Evolutionary conservation across 2,888 invertebrate species (phyloP), one percentile per base, ranked within the genome.

Genomic region (Rosalia funebris): DNA sequence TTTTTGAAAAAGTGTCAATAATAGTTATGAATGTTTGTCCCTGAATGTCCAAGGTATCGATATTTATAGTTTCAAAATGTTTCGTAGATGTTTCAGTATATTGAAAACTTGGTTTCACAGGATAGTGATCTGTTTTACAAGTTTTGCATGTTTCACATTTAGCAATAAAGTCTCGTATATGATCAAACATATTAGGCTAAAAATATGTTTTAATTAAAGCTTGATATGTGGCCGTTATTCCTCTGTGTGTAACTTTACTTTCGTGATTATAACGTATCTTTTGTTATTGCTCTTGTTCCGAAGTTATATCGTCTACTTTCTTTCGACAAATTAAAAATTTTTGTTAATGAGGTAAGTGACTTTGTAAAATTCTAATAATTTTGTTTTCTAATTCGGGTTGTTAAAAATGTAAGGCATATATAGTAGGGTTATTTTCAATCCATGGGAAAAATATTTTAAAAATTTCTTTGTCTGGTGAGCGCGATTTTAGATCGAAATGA

Each of bases 1-100:
- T n/a, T 25, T 25, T 44, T 5, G 44, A 44, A 25, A 44, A 44
- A 25, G 50, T 15, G 32, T 63, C 65, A 12, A 65, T 46, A 36
- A 63, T 60, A 14, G 59, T 60, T 42, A 65, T 19, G 19, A 58
- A 37, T 4, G 36, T 52, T 46, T 60, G 12, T 7, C 47, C 47
- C 3, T 60, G 32, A 20, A 63, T 17, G n/a, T 17, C 47, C 25
- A 62, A 37, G 25, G 47, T 58, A 32, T 65, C 60, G 9, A 62
- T 53, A 36, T 62, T 37, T 32, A 65, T 39, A 20, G 39, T 20
- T 52, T 62, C 47, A 41, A 64, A 58, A 31, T 55, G 58, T 55
- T 55, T 50, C 15, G 17, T 25, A 16, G 60, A 39, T 20, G 59
- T 60, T 19, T 44, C 45, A 2, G 63, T 63, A 16, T 36, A 11